Evolutionary conservation across 2,113 vertebrate genomes (phyloP), one percentile per base, ranked within the genome.

Genomic region (Willisornis vidua): DNA sequence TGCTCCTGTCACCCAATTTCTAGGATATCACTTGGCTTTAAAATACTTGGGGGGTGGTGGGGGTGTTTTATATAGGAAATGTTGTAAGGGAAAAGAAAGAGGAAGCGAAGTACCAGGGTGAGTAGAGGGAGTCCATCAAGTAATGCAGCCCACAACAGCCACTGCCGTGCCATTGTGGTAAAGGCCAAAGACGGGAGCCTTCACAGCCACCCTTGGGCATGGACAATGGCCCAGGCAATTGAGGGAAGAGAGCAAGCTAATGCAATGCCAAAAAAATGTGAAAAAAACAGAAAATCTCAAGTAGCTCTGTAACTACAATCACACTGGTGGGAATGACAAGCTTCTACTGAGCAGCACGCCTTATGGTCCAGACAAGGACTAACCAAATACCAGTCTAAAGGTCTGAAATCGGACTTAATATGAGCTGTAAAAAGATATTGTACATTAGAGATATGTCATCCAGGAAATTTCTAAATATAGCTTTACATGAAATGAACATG

Each of bases 401-500:
- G 57, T 67, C 65, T 94, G 68, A 89, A 86, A 29, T 77, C 65
- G 95, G 80, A 63, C 39, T 93, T 84, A 55, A 88, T 61, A 35
- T 0, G 3, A 92, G 65, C 68, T 15, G 9, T 90, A 87, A 90
- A 95, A 93, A 89, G 83, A 48, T 77, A 55, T 45, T 86, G 83
- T 43, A 71, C 59, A 81, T 92, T 81, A 75, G 39, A 66, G 57
- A 51, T 51, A 89, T 68, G 65, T 92, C 93, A 94, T 51, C 68
- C 15, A 8, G 89, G 61, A 95, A 95, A 87, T 72, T 61, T 70
- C 94, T 97, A 94, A 90, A 94, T 94, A 95, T 95, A 97, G 57
- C 76, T 90, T 83, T 78, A 89, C 80, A 57, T 84, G 91, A 90
- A 86, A 81, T 78, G 93, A 97, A 68, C 91, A 81, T 6, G 6